These are phyloP conservation scores for Ataeniobius toweri DNA, from an alignment of 2,797 vertebrate species.

Conservation along the genomic window DNA sequence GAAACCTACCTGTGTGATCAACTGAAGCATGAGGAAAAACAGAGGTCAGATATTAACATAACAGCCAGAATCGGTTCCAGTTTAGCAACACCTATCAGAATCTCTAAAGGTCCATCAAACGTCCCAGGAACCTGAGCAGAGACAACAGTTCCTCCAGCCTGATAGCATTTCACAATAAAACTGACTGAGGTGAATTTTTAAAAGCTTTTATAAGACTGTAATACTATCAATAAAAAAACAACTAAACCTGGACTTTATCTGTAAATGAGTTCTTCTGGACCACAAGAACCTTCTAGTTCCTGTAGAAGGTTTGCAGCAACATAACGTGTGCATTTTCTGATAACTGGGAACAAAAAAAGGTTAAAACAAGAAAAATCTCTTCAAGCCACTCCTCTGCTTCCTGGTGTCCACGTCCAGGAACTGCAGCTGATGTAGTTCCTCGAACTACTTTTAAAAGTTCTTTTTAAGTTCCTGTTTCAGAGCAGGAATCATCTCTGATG, in stretches of 20 bases:
- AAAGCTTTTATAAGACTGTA: neutral
- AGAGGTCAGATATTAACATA: conserved; percentile 23
- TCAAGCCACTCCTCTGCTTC: neutral
- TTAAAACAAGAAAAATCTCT: no score
- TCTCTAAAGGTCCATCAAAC: neutral
- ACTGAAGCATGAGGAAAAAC: conserved; percentile 78
- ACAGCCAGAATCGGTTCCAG: neutral
- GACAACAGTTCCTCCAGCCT: neutral
- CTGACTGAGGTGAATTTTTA: neutral
- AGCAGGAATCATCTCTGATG: neutral
- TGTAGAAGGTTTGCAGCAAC: neutral
- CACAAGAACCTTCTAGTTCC: no score
- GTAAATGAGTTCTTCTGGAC: no score
- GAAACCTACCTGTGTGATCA: conserved; percentile 81
- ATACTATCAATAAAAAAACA: no score
- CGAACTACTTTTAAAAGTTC: neutral
- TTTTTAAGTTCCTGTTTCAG: no score
- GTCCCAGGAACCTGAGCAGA: neutral
- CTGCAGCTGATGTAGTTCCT: neutral
- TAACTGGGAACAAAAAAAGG: no score
- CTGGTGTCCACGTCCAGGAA: neutral
- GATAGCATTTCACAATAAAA: neutral
- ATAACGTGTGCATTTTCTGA: no score
- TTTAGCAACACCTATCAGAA: neutral
- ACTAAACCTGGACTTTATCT: neutral